Base-by-base conservation (phyloP, 1,140 invertebrate species). In the Trichomalopsis sarcophagae region DNA sequence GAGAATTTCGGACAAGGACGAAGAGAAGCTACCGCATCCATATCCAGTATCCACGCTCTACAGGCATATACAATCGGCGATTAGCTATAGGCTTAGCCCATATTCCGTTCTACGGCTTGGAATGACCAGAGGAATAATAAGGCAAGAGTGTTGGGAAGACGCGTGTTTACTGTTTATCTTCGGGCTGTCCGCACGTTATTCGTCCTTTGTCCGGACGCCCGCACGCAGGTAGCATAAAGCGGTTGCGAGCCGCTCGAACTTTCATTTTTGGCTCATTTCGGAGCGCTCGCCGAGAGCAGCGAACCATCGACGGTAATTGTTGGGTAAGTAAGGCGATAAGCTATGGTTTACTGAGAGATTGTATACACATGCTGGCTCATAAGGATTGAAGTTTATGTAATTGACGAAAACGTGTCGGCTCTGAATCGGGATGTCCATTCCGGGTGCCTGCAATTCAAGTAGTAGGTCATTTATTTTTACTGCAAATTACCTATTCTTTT, bases 1-100 rank as follows among this genome's bases (percentile, higher is more conserved):
- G 36, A 74, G 30, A 40, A 73, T 44, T 55, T 30, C 69, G n/a
- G 69, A 21, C 81, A 81, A 81, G 80, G 80, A 81, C 68, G 77
- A 66, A 62, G 47, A 30, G 27, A 13, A 71, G 68, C 68, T 71
- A 71, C 68, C 27, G 55, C 55, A n/a, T 62, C 55, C n/a, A 62
- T 62, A 62, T 27, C 27, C 27, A 27, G 1, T 1, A 1, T 27
- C 27, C 1, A 1, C 27, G 1, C 0, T 21, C 0, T 21, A 17
- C 50, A 55, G 6, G 40, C 7, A 44, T 44, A 10, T 44, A 44
- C 7, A 44, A 44, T 9, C 40, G 40, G 40, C 9, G 40, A 44
- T 44, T 55, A 55, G 13, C 13, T 17, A 17, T 17, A 17, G 14
- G 50, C 14, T 14, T 55, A 44, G 40, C 50, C 50, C n/a, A 62